Evolutionary conservation across 2,888 invertebrate genomes (phyloP).

Genomic region (Mesorhabditis belari): DNA sequence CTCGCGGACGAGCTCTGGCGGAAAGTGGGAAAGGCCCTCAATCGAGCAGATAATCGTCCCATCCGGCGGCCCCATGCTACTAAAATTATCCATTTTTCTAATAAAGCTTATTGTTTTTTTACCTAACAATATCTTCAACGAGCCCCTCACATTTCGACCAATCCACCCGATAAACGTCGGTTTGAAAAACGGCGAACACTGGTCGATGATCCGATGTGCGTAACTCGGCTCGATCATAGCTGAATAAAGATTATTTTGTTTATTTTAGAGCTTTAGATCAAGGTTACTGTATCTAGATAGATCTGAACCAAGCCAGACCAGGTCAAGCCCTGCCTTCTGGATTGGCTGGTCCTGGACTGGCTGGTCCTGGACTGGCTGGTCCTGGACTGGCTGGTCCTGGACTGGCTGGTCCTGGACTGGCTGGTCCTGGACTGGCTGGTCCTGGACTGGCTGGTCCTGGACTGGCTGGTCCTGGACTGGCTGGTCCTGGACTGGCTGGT

Average conservation of each 20-base stretch:
- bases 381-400: no score
- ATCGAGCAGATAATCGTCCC: slow-evolving; percentile 75
- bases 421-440: no score
- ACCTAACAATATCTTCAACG: slow-evolving; percentile 63
- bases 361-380: no score
- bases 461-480: no score
- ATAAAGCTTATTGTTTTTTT: not conserved
- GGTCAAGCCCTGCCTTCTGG: no score
- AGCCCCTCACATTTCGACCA: slow-evolving; percentile 70
- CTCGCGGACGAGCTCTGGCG: slow-evolving; percentile 23
- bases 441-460: no score
- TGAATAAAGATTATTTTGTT: slow-evolving; percentile 55
- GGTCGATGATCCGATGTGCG: slow-evolving; percentile 66
- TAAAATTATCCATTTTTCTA: slow-evolving; percentile 15
- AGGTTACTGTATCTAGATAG: no score
- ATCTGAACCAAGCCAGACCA: not conserved
- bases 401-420: no score
- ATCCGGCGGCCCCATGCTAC: slow-evolving; percentile 79
- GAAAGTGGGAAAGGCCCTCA: slow-evolving; percentile 30
- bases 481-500: no score
- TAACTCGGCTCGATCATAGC: slow-evolving; percentile 86
- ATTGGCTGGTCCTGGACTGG: no score
- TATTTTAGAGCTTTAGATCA: not conserved
- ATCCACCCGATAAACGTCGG: slow-evolving; percentile 77
- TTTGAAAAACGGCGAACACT: slow-evolving; percentile 81